A percentile compares a stretch with the other conserved stretches of the same genome.
Evolutionary conservation across 1,140 invertebrate genomes (phyloP).

Genomic region (Paraescarpia echinospica): DNA sequence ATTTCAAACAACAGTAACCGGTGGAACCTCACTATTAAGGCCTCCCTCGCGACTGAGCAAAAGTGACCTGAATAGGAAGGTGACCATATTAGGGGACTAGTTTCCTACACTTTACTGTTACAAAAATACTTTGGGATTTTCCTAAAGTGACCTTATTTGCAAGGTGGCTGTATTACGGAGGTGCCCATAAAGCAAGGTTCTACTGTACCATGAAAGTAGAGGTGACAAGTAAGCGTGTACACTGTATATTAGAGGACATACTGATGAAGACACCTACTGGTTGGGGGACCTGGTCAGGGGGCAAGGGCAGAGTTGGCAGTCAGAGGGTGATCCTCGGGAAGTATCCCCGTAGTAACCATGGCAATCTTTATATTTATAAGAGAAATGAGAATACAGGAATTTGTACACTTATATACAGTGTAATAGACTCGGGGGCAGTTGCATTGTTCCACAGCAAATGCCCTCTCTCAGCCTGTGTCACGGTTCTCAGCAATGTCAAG

Average conservation of each 20-base stretch:
- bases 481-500: slow-evolving; percentile 53
- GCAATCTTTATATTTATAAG: slow-evolving; percentile 68
- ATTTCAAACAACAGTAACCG: too few species aligned
- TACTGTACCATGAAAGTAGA: background rate
- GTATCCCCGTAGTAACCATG: slow-evolving; percentile 76
- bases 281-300: background rate
- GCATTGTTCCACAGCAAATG: slow-evolving; percentile 49
- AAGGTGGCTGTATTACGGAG: too few species aligned
- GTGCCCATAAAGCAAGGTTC: too few species aligned
- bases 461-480: slow-evolving; percentile 32
- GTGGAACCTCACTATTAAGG: too few species aligned
- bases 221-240: background rate
- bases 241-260: background rate
- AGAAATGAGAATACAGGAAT: too few species aligned
- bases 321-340: slow-evolving; percentile 79
- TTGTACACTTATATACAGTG: too few species aligned
- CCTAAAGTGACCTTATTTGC: too few species aligned
- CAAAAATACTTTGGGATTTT: too few species aligned
- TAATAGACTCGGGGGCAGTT: slow-evolving; percentile 66
- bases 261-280: slow-evolving; percentile 3
- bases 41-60: too few species aligned
- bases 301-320: slow-evolving; percentile 79
- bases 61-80: too few species aligned
- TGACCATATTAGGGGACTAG: too few species aligned
- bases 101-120: too few species aligned